Evolutionary conservation across 2,113 vertebrate species (phyloP), one percentile per base, ranked within the genome.

Genomic region (Pontoporia blainvillei): DNA sequence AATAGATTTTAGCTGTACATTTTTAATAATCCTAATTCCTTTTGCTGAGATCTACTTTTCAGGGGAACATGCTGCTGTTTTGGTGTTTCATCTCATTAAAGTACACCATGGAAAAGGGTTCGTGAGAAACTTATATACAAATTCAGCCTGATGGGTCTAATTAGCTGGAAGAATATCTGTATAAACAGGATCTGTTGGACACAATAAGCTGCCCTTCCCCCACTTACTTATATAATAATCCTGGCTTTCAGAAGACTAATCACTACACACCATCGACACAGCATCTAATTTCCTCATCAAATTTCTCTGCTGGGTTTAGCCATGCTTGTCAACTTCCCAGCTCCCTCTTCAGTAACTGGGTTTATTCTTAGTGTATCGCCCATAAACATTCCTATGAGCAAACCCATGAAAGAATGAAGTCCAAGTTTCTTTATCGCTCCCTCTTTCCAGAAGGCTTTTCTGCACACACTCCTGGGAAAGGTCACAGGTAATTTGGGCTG

Each of bases 261-360:
- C 98, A 98, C 98, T 98, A 97, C 96, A 98, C 98, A 97, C 96
- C 98, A 98, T 98, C 98, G 98, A 98, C 98, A 98, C 98, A 98
- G 99, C 98, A 98, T 99, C 99, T 99, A 98, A 99, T 99, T 99
- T 99, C 99, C 98, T 99, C 98, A 99, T 99, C 99, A 98, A 98
- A 98, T 99, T 99, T 99, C 99, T 98, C 96, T 96, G 81, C 97
- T 97, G 97, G 96, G 98, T 96, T 99, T 99, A 99, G 98, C 98
- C 98, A 98, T 98, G 98, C 98, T 97, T 99, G 99, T 99, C 98
- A 98, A 90, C 98, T 98, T 98, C 99, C 98, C 98, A 99, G 98
- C 98, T 99, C 98, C 98, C 98, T 98, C 98, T 98, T 98, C 99
- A 98, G 99, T 99, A 99, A 98, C 98, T 97, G 95, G 97, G 98